Evolutionary conservation across 2,888 invertebrate species (phyloP).

Genomic region (Zelleria hepariella): DNA sequence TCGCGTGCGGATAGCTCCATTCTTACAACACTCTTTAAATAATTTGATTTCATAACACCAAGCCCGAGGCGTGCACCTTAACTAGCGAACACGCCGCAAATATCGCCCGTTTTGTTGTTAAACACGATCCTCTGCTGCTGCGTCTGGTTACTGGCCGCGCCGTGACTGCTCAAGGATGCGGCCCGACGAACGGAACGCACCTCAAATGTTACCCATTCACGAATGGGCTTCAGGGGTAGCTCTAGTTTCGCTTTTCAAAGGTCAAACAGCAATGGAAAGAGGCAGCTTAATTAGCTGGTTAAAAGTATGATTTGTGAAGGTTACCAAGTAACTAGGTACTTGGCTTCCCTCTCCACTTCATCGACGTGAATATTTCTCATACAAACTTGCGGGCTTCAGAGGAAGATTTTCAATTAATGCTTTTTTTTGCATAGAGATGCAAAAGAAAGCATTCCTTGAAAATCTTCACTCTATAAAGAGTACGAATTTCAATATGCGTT

Average conservation of each 20-base stretch:
- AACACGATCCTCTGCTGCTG: slow-evolving; percentile 1
- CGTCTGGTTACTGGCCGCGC: background rate
- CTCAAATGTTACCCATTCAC: background rate
- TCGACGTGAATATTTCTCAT: no score
- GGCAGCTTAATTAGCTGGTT: background rate
- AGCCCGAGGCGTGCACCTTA: slow-evolving; percentile 39
- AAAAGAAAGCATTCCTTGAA: no score
- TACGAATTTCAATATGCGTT: no score
- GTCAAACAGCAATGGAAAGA: no score
- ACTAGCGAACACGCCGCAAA: slow-evolving; percentile 12
- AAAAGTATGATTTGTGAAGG: background rate
- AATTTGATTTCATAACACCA: slow-evolving; percentile 64
- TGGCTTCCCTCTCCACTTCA: no score
- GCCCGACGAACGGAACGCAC: background rate
- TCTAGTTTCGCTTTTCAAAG: background rate
- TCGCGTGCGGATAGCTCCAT: slow-evolving; percentile 50
- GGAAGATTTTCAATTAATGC: no score
- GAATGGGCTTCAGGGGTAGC: background rate
- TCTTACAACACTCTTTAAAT: slow-evolving; percentile 67
- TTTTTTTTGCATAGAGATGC: no score
- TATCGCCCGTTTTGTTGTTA: slow-evolving; percentile 2
- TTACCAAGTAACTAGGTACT: background rate
- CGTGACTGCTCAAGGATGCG: background rate
- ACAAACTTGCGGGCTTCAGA: no score
- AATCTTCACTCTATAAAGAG: no score